Percentiles rank a stretch among this genome's conserved stretches.
These are phyloP conservation scores for Aulostomus chinensis DNA, from an alignment of 2,797 vertebrate species.

Conservation along the genomic window DNA sequence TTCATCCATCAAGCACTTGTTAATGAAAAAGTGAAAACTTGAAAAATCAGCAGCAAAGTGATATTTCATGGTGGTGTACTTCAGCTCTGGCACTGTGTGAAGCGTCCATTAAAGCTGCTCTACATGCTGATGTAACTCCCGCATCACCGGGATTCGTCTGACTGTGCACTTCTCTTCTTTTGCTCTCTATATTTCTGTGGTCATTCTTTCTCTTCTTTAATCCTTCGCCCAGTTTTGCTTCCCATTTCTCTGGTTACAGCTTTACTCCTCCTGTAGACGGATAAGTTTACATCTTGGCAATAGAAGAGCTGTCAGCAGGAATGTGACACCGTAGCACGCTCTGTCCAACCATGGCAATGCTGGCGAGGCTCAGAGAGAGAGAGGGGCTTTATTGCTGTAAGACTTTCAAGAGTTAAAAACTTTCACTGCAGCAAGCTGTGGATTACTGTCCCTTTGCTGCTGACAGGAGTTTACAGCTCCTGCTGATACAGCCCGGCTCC, in stretches of 20 bases:
- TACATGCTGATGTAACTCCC: too few species aligned
- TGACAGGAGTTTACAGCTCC: slow-evolving; percentile 56
- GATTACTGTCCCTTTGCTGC: slow-evolving; percentile 56
- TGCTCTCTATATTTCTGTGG: neutral
- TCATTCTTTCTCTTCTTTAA: slow-evolving; percentile 13
- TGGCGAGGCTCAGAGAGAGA: neutral
- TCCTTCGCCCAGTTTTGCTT: slow-evolving; percentile 1
- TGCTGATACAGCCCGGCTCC: slow-evolving; percentile 52
- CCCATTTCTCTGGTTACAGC: neutral
- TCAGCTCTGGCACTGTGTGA: too few species aligned
- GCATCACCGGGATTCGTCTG: too few species aligned
- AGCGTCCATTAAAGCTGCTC: too few species aligned
- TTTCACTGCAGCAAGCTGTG: slow-evolving; percentile 49
- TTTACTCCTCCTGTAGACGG: slow-evolving; percentile 19
- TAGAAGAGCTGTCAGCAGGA: slow-evolving; percentile 44
- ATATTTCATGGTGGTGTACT: too few species aligned
- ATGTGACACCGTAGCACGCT: slow-evolving; percentile 14
- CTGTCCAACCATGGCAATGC: slow-evolving; percentile 32
- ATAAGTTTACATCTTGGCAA: slow-evolving; percentile 43
- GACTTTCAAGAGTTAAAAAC: slow-evolving; percentile 34
- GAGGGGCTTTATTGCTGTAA: slow-evolving; percentile 42
- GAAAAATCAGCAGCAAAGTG: too few species aligned
- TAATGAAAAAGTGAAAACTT: too few species aligned
- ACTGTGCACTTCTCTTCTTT: too few species aligned
- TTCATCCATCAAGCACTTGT: too few species aligned